A percentile compares a stretch with the other conserved stretches of the same genome.
Conservation (phyloP, 2,797 vertebrate species). For the Aselliscus stoliczkanus region DNA sequence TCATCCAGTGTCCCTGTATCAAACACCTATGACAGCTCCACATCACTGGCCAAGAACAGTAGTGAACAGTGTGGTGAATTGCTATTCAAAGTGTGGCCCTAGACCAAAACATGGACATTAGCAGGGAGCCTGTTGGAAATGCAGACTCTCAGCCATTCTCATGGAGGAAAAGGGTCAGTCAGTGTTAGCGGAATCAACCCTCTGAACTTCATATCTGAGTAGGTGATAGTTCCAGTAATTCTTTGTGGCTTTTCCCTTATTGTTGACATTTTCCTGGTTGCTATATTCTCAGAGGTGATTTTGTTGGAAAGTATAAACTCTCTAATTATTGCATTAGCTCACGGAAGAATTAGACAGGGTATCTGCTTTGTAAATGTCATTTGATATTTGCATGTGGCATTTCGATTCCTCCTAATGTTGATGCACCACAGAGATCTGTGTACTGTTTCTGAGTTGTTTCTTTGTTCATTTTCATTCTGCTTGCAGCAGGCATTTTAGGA, state of each 20-base stretch:
- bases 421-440: conserved; percentile 22
- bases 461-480: conserved; percentile 46
- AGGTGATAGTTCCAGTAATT: not conserved
- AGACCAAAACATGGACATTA: not conserved
- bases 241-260: not conserved
- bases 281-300: conserved; percentile 51
- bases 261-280: conserved; percentile 40
- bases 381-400: conserved; percentile 55
- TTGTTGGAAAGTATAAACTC: conserved; percentile 53
- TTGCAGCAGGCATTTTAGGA: conserved; percentile 16
- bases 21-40: not conserved
- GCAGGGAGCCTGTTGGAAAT: not conserved
- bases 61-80: too few species aligned
- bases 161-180: not conserved
- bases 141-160: not conserved
- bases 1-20: not conserved
- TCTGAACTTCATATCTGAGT: conserved; percentile 5
- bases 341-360: conserved; percentile 50
- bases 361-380: conserved; percentile 69
- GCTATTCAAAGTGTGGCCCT: not conserved
- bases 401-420: conserved; percentile 45
- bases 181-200: not conserved
- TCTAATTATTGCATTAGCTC: conserved; percentile 57
- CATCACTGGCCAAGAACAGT: not conserved
- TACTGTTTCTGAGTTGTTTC: conserved; percentile 49